A percentile compares a stretch with the other conserved stretches of the same genome.
Conservation (phyloP, 2,888 invertebrate species). For the Himalopsyche japonica region DNA sequence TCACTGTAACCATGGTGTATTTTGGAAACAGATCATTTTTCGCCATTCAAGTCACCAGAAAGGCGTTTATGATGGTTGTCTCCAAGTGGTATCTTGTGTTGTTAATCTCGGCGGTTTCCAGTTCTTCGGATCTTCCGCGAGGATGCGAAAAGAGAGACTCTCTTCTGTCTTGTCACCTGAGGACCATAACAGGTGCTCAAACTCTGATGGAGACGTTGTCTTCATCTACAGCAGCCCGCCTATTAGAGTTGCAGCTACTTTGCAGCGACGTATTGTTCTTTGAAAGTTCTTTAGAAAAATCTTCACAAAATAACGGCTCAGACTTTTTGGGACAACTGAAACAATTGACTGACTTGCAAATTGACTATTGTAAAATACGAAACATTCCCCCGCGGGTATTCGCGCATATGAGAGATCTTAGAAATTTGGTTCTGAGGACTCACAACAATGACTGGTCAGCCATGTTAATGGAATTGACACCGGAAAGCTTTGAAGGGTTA, state of each 20-base stretch:
- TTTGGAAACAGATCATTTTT: neutral
- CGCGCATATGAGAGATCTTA: conserved; percentile 68
- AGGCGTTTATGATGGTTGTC: neutral
- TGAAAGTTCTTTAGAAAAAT: conserved; percentile 65
- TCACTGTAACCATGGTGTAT: neutral
- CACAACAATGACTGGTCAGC: conserved; percentile 80
- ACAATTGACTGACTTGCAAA: conserved; percentile 69
- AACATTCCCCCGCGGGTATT: conserved; percentile 72
- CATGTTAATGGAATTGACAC: conserved; percentile 73
- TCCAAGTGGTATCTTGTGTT: neutral
- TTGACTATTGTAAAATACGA: conserved; percentile 79
- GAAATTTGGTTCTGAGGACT: conserved; percentile 70
- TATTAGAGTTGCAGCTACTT: conserved; percentile 67
- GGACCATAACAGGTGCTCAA: conserved; percentile 72
- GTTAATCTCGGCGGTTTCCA: conserved; percentile 27
- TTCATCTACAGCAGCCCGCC: conserved; percentile 46
- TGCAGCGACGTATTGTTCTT: conserved; percentile 77
- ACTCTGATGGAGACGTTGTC: conserved; percentile 68
- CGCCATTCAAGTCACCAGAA: neutral
- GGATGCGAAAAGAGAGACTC: conserved; percentile 73
- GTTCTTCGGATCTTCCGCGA: conserved; percentile 59
- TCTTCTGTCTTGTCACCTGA: conserved; percentile 68
- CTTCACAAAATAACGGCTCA: conserved; percentile 53
- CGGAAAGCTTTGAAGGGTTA: conserved; percentile 70
- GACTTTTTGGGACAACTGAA: conserved; percentile 63